phyloP scores from a whole-genome alignment of 2,888 invertebrate species.

The Malacosoma neustria region DNA sequence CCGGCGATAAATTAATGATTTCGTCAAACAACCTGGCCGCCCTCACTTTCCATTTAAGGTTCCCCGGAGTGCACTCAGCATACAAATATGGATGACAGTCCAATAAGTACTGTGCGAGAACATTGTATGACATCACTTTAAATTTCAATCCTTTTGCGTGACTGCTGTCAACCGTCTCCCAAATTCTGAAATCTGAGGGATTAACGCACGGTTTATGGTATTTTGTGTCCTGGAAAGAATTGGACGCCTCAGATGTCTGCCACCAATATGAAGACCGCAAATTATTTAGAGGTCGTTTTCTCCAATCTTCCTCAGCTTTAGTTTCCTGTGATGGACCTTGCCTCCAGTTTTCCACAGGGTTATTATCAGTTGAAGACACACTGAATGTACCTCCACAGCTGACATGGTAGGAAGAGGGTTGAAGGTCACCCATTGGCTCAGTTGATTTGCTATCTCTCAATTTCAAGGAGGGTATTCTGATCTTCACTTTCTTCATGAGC shows the following conservation, averaged over 20 bases:
- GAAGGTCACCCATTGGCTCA: slow-evolving; percentile 47
- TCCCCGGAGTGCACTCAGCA: slow-evolving; percentile 64
- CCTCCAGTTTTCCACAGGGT: background rate
- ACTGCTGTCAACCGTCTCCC: slow-evolving; percentile 49
- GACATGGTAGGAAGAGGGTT: slow-evolving; percentile 35
- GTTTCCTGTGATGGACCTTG: background rate
- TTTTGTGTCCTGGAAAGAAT: slow-evolving; percentile 11
- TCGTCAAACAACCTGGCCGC: slow-evolving; percentile 62
- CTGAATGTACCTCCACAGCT: slow-evolving; percentile 47
- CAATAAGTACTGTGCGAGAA: slow-evolving; percentile 88
- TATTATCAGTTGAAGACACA: slow-evolving; percentile 16
- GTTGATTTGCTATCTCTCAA: slow-evolving; percentile 27
- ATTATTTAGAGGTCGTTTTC: no score
- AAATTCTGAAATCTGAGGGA: slow-evolving; percentile 40
- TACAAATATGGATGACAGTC: slow-evolving; percentile 85
- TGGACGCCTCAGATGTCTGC: slow-evolving; percentile 11
- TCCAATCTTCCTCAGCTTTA: slow-evolving; percentile 11
- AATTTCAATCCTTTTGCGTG: slow-evolving; percentile 70
- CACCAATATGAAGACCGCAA: no score
- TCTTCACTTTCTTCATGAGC: slow-evolving; percentile 26
- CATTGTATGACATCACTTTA: slow-evolving; percentile 89
- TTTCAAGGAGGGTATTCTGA: slow-evolving; percentile 30
- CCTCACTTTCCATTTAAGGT: slow-evolving; percentile 83
- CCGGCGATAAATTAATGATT: slow-evolving; percentile 59
- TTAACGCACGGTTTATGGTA: slow-evolving; percentile 11